A percentile compares a stretch with the other conserved stretches of the same genome.
phyloP scores from a whole-genome alignment of 2,797 vertebrate genomes.

The Sebastes umbrosus region DNA sequence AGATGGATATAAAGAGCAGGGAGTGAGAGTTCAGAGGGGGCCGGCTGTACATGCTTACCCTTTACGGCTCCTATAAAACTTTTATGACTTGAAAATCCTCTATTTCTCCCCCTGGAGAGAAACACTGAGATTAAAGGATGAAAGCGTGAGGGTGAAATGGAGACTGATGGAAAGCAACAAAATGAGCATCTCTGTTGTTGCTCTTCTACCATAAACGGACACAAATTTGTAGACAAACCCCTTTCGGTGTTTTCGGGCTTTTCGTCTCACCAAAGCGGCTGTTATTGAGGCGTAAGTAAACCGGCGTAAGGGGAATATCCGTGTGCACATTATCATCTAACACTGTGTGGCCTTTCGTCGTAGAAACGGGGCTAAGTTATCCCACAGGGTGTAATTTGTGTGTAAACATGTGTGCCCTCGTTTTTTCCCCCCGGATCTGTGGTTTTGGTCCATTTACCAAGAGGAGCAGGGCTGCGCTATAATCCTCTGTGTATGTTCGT shows the following conservation, averaged over 20 bases:
- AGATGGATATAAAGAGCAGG: conserved; percentile 37
- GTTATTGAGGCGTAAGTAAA: conserved; percentile 44
- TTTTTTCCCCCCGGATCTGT: conserved; percentile 44
- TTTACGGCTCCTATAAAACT: conserved; percentile 69
- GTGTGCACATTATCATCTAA: conserved; percentile 53
- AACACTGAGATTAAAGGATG: conserved; percentile 43
- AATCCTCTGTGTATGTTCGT: conserved; percentile 38
- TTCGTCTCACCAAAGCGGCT: conserved; percentile 6
- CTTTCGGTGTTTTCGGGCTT: not conserved
- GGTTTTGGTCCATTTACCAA: conserved; percentile 76
- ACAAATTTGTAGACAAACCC: conserved; percentile 1
- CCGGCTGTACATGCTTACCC: conserved; percentile 48
- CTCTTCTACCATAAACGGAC: not conserved
- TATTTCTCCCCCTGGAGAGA: conserved; percentile 50
- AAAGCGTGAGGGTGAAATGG: conserved; percentile 32
- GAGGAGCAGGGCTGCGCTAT: conserved; percentile 28
- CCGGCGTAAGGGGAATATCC: conserved; percentile 45
- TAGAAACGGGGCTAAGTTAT: conserved; percentile 66
- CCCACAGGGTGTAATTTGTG: conserved; percentile 74
- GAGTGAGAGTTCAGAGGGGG: conserved; percentile 54
- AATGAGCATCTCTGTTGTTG: not conserved
- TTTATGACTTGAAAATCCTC: conserved; percentile 68
- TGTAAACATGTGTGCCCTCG: conserved; percentile 66
- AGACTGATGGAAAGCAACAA: conserved; percentile 42
- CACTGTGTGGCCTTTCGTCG: conserved; percentile 59